A percentile compares a stretch with the other conserved stretches of the same genome.
Conservation (phyloP, 2,797 vertebrate species). For the Heteromormyrus szaboi region DNA sequence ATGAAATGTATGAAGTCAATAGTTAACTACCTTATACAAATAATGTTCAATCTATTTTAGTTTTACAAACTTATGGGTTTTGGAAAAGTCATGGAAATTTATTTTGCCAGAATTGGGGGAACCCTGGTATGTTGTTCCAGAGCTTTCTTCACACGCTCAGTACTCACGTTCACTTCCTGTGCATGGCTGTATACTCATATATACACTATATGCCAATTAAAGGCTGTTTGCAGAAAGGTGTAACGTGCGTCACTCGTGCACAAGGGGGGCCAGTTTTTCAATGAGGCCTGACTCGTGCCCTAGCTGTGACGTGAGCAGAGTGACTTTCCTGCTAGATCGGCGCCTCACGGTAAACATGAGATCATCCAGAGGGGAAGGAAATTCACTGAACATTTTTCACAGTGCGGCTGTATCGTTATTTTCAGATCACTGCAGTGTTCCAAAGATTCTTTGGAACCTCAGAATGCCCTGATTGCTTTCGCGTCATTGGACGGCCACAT, state of each 20-base stretch:
- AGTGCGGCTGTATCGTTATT: background rate
- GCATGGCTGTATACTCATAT: background rate
- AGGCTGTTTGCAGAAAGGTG: background rate
- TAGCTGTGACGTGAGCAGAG: background rate
- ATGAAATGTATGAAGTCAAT: no score
- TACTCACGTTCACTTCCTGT: background rate
- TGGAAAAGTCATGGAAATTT: no score
- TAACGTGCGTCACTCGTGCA: background rate
- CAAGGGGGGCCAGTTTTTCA: background rate
- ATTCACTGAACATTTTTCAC: background rate
- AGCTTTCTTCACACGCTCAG: background rate
- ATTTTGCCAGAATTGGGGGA: no score
- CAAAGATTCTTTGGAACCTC: background rate
- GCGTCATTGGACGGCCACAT: background rate
- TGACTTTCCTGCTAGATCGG: background rate
- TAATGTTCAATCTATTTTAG: no score
- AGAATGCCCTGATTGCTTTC: background rate
- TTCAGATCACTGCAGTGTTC: background rate
- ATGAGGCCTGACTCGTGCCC: background rate
- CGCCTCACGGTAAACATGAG: background rate
- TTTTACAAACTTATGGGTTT: no score
- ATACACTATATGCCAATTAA: background rate
- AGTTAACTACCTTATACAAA: no score
- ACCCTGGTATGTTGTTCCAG: no score
- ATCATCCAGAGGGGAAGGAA: background rate